Conservation (phyloP, 1,140 invertebrate species). For the Patella vulgata region DNA sequence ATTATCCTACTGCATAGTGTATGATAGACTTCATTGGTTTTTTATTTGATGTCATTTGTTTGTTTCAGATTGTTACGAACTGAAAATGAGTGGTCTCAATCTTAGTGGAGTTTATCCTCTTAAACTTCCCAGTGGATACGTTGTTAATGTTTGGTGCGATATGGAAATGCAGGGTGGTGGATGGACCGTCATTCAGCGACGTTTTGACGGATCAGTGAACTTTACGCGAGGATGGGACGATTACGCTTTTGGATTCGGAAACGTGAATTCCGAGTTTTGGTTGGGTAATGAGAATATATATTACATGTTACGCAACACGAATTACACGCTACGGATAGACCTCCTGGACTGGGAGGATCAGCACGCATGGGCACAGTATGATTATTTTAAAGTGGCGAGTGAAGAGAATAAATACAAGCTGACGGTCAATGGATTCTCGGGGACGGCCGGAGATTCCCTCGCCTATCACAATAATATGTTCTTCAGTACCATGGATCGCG, state of each 20-base stretch:
- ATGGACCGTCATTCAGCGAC: slow-evolving; percentile 85
- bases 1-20: too few relatives aligned
- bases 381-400: slow-evolving; percentile 25
- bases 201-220: slow-evolving; percentile 79
- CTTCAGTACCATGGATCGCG: slow-evolving; percentile 73
- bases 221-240: slow-evolving; percentile 94
- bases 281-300: slow-evolving; percentile 68
- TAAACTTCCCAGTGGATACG: slow-evolving; percentile 72
- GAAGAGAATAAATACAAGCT: slow-evolving; percentile 86
- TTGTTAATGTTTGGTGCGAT: slow-evolving; percentile 80
- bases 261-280: slow-evolving; percentile 78
- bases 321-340: slow-evolving; percentile 88
- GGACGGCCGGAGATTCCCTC: slow-evolving; percentile 79
- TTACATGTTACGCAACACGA: slow-evolving; percentile 69
- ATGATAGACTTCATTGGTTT: too few relatives aligned
- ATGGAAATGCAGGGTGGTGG: slow-evolving; percentile 81
- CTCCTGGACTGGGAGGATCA: slow-evolving; percentile 94
- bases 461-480: slow-evolving; percentile 70
- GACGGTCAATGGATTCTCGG: slow-evolving; percentile 90
- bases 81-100: slow-evolving; percentile 41
- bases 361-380: slow-evolving; percentile 67
- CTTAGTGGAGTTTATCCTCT: slow-evolving; percentile 76
- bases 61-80: slow-evolving; percentile 59
- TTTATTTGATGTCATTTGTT: slow-evolving; percentile 1
- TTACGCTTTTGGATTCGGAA: slow-evolving; percentile 95